Conservation (phyloP, 2,113 vertebrate genomes). For the Oreotragus oreotragus region DNA sequence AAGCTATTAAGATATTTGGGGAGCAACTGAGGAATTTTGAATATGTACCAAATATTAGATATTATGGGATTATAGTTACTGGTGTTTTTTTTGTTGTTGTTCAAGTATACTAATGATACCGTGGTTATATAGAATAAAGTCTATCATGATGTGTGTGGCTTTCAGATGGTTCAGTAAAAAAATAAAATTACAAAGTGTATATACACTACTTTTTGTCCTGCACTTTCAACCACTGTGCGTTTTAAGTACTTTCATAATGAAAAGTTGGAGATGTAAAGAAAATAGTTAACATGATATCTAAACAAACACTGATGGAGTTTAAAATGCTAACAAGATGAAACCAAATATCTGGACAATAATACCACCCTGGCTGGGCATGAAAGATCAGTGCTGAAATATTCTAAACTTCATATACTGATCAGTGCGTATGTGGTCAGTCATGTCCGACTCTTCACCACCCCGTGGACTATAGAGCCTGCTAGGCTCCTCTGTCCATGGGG, state of each 20-base stretch:
- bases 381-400: background rate
- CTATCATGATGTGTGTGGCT: background rate
- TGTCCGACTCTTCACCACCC: background rate
- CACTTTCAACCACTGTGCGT: background rate
- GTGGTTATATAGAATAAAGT: background rate
- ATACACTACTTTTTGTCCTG: background rate
- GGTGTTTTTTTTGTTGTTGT: background rate
- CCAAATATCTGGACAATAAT: background rate
- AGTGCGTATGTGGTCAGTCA: background rate
- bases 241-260: background rate
- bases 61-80: background rate
- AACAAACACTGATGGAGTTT: background rate
- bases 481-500: background rate
- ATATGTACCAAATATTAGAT: background rate
- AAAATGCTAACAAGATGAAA: background rate
- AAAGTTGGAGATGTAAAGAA: background rate
- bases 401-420: background rate
- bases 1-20: background rate
- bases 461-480: background rate
- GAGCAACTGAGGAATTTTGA: background rate
- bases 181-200: background rate
- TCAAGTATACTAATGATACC: background rate
- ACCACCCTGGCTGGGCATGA: background rate
- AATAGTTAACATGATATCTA: background rate
- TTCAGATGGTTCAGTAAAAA: background rate